Evolutionary conservation across 1,140 invertebrate genomes (phyloP).

Genomic region (Drosophila lowei): DNA sequence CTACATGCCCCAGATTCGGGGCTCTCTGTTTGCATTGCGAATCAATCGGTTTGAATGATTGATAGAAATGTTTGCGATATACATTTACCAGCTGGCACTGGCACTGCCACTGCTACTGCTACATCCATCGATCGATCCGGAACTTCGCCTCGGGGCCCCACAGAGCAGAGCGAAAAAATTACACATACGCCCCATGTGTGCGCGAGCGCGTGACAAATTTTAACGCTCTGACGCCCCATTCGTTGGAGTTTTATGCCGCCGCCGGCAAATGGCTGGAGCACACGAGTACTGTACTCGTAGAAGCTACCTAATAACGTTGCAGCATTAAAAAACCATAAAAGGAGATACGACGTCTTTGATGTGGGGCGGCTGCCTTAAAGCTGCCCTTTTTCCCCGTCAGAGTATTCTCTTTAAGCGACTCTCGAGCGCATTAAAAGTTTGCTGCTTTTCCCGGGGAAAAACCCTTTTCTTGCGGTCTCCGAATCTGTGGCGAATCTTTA

Average conservation of each 20-base stretch:
- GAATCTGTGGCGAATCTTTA: conserved; percentile 29
- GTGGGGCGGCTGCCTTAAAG: conserved; percentile 14
- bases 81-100: conserved; percentile 64
- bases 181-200: conserved; percentile 61
- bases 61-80: conserved; percentile 78
- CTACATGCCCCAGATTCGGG: conserved; percentile 4
- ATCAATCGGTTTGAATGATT: conserved; percentile 80
- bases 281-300: neutral
- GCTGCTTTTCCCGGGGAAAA: conserved; percentile 1
- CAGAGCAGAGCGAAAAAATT: conserved; percentile 41
- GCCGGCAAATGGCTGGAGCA: conserved; percentile 35
- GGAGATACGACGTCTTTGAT: conserved; percentile 1
- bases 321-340: conserved; percentile 59
- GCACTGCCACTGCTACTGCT: neutral
- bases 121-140: conserved; percentile 58
- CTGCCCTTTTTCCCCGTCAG: neutral
- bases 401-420: neutral
- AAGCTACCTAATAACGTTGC: conserved; percentile 63
- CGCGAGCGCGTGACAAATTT: conserved; percentile 72
- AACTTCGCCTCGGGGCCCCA: conserved; percentile 15
- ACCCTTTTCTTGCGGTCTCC: conserved; percentile 41
- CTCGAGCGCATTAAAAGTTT: conserved; percentile 33
- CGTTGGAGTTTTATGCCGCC: conserved; percentile 45
- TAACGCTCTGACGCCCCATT: conserved; percentile 69
- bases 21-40: conserved; percentile 68